Evolutionary conservation across 1,140 invertebrate species (phyloP).

Genomic region (Leptopilina clavipes): DNA sequence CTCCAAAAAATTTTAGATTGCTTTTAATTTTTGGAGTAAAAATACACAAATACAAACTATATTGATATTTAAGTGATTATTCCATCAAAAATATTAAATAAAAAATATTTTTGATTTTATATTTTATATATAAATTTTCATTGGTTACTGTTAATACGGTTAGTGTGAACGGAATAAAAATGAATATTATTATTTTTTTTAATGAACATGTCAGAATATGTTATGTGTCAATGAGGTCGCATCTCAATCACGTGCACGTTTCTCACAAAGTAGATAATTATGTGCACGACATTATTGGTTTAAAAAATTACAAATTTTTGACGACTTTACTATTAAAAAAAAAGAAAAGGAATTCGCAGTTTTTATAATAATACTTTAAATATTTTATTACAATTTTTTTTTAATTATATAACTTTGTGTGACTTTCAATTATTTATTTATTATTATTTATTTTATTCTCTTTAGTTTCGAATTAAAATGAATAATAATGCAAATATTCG

Average conservation of each 20-base stretch:
- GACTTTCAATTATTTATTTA: background rate
- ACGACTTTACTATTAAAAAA: background rate
- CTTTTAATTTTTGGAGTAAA: too few species aligned
- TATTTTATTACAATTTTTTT: background rate
- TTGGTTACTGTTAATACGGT: too few species aligned
- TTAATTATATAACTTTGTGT: too few species aligned
- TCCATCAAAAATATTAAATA: too few species aligned
- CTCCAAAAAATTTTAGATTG: too few species aligned
- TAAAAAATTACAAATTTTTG: background rate
- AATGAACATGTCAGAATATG: background rate
- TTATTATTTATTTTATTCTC: too few species aligned
- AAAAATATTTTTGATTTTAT: too few species aligned
- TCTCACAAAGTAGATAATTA: background rate
- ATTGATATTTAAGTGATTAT: too few species aligned
- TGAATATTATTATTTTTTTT: background rate
- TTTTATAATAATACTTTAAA: background rate
- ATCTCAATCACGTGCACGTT: background rate
- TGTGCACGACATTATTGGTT: background rate
- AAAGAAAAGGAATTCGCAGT: background rate
- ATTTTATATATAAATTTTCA: too few species aligned
- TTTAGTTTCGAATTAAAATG: too few species aligned
- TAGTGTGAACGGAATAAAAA: background rate
- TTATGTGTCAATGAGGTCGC: slow-evolving; percentile 14
- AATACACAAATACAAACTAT: too few species aligned
- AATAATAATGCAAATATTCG: too few species aligned